A percentile compares a stretch with the other conserved stretches of the same genome.
Evolutionary conservation across 2,113 vertebrate species (phyloP).

Genomic region (Piprites chloris): DNA sequence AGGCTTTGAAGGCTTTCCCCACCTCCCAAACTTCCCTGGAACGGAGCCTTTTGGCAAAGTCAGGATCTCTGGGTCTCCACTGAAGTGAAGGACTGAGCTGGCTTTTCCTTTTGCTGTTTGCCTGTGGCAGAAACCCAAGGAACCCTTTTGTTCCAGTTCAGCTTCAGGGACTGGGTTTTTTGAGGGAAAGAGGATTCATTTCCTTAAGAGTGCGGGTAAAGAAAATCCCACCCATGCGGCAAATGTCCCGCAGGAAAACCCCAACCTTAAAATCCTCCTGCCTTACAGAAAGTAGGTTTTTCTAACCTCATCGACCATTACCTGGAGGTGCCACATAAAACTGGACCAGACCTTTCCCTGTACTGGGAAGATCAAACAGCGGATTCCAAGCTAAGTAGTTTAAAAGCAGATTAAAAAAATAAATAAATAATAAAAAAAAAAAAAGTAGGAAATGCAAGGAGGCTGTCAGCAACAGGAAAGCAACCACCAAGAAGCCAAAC

Average conservation of each 20-base stretch:
- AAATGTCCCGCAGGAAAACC: neutral
- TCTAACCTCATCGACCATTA: neutral
- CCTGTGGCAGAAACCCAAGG: neutral
- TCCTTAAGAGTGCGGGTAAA: fast-evolving
- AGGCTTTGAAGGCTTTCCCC: neutral
- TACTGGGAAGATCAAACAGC: neutral
- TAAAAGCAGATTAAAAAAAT: neutral
- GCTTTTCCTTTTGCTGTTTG: neutral
- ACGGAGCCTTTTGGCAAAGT: neutral
- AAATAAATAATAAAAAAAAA: too few relatives aligned
- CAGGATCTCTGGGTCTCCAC: fast-evolving
- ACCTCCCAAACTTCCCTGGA: neutral
- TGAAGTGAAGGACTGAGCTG: neutral
- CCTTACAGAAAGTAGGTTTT: fast-evolving
- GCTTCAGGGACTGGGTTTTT: neutral
- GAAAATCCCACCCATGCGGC: neutral
- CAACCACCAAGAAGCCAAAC: neutral
- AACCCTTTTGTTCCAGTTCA: neutral
- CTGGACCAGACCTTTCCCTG: fast-evolving
- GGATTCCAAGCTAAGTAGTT: neutral
- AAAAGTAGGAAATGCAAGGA: fast-evolving
- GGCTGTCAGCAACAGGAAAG: neutral
- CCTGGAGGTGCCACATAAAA: neutral
- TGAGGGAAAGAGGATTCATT: neutral
- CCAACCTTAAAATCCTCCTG: neutral